Conservation (phyloP, 2,113 vertebrate genomes). For the Tupaia tana region DNA sequence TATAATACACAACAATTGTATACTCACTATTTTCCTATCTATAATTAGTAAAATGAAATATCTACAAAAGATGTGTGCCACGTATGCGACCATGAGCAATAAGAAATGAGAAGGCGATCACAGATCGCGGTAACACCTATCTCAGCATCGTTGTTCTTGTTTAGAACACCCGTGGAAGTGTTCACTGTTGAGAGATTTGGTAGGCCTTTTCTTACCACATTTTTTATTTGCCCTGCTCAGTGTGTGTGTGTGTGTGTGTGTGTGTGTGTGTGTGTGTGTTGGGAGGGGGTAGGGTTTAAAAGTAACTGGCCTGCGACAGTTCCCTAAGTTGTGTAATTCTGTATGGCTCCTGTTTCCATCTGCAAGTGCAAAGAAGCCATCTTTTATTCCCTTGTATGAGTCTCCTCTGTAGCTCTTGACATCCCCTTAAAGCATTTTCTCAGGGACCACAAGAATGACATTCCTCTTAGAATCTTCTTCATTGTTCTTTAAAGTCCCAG, state of each 20-base stretch:
- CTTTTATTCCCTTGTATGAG: conserved; percentile 65
- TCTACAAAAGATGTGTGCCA: background rate
- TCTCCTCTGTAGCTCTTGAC: conserved; percentile 42
- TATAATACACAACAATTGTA: background rate
- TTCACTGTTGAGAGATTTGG: background rate
- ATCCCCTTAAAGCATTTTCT: conserved; percentile 68
- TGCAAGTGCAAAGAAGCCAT: background rate
- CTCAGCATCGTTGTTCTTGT: background rate
- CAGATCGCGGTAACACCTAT: background rate
- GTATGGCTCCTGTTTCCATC: background rate
- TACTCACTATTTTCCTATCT: background rate
- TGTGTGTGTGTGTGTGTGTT: no score
- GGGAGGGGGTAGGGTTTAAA: no score
- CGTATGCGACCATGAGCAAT: background rate
- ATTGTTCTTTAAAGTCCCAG: conserved; percentile 73
- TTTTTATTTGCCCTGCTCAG: background rate
- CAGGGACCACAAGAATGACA: conserved; percentile 64
- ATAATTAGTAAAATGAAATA: background rate
- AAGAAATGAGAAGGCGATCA: background rate
- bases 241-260: no score
- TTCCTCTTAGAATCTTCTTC: conserved; percentile 57
- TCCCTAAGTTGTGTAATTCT: conserved; percentile 15
- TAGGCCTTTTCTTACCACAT: background rate
- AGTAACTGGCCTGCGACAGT: background rate
- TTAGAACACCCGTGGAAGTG: background rate